Evolutionary conservation across 2,797 vertebrate genomes (phyloP).

Genomic region (Cirrhinus mrigala): DNA sequence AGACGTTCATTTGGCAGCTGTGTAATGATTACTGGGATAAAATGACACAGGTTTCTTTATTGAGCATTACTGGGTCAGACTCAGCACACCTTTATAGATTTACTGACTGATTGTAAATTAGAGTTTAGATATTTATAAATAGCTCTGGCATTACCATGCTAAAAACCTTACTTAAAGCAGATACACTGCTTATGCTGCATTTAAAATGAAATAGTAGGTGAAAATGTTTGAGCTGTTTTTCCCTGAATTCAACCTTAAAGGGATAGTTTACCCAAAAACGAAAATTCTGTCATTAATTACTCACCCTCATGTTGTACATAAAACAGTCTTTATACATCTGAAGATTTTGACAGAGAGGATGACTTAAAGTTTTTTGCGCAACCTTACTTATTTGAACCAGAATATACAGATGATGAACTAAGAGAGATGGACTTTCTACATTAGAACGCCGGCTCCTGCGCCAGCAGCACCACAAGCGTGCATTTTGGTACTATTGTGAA

Average conservation of each 20-base stretch:
- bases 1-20: not conserved
- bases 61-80: not conserved
- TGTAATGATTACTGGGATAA: not conserved
- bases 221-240: not conserved
- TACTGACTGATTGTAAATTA: no score
- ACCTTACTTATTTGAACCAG: no score
- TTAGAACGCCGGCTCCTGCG: no score
- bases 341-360: no score
- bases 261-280: no score
- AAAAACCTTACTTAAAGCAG: not conserved
- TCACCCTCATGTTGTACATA: no score
- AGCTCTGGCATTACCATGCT: not conserved
- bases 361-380: no score
- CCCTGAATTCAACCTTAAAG: not conserved
- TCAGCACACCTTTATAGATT: not conserved
- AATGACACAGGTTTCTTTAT: not conserved
- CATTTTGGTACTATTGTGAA: no score
- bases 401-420: no score
- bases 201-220: not conserved
- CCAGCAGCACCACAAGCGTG: no score
- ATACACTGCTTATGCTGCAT: not conserved
- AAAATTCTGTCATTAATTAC: not conserved
- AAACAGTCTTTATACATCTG: no score
- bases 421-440: no score
- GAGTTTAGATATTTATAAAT: not conserved